Base-by-base conservation (phyloP, 1,140 invertebrate genomes). In the Marisa cornuarietis region DNA sequence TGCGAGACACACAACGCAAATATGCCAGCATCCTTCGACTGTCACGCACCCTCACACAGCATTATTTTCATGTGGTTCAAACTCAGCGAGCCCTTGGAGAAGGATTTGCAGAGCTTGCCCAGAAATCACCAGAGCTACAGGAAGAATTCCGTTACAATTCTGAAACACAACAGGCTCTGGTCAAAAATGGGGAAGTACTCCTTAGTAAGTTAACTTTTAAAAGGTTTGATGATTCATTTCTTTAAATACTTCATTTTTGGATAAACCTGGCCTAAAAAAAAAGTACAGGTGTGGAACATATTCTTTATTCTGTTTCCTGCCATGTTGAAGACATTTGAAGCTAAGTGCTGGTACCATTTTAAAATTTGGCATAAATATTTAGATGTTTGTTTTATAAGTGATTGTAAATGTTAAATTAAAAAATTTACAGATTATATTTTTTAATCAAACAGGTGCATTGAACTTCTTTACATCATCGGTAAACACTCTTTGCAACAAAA, bases 391-490 rank as follows among this genome's bases (percentile, higher is more conserved):
- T 58, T 58, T 58, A 18, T 1, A 58, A 58, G 16, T 58, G 54
- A 58, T 58, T 58, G 11, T 58, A 58, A 9, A 58, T 18, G 31
- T 42, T 42, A 42, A 58, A 58, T 58, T 58, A 6, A 14, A 58
- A 14, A 58, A 58, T 2, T 58, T 11, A 8, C 11, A 58, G 4
- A 58, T 58, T 58, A 79, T 16, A 69, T 26, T 79, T 26, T 74
- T 71, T 78, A 72, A 81, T 81, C 69, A 81, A 85, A 14, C 81
- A 91, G 90, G 95, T 82, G 97, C 97, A 79, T 93, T 99, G 83
- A 97, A 98, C 92, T 98, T 98, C 92, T 99, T 99, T 92, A 96
- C 96, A 85, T 97, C 96, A 72, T 97, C 96, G 69, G 95, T 99
- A 18, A 96, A 96, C 91, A 99, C 98, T 62, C 92, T 99, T 84